phyloP scores from a whole-genome alignment of 2,797 vertebrate species.

The Helicolenus hilgendorfi region DNA sequence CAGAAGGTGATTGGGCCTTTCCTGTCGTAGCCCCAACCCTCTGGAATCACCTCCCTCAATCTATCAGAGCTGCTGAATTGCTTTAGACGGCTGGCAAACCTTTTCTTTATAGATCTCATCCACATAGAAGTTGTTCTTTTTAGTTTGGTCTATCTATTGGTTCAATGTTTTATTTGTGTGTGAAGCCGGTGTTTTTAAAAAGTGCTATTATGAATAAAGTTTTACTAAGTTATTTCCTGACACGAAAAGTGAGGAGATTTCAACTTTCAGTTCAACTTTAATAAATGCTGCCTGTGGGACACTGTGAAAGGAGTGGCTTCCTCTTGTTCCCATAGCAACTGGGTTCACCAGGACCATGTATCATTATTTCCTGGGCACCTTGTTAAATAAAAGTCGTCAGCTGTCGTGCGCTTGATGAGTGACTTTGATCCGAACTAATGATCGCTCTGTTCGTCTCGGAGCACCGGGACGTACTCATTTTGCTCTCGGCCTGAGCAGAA shows the following conservation, averaged over 20 bases:
- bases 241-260: not conserved
- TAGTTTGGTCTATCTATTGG: too few species aligned
- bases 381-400: conserved; percentile 68
- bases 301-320: conserved; percentile 15
- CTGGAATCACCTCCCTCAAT: too few species aligned
- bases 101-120: too few species aligned
- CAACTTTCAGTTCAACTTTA: not conserved
- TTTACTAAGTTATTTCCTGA: not conserved
- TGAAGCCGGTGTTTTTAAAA: too few species aligned
- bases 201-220: too few species aligned
- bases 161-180: too few species aligned
- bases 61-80: too few species aligned
- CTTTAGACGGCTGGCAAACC: too few species aligned
- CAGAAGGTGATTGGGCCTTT: too few species aligned
- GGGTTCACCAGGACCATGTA: conserved; percentile 27
- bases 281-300: conserved; percentile 45
- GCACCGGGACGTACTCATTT: conserved; percentile 33
- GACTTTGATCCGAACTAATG: conserved; percentile 73
- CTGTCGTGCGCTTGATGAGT: conserved; percentile 60
- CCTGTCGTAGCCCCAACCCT: too few species aligned
- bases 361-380: conserved; percentile 16
- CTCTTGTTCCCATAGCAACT: conserved; percentile 55
- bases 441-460: conserved; percentile 33
- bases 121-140: too few species aligned
- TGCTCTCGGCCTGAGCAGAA: conserved; percentile 23